phyloP scores from a whole-genome alignment of 2,797 vertebrate species.

The Poecilia gillii region DNA sequence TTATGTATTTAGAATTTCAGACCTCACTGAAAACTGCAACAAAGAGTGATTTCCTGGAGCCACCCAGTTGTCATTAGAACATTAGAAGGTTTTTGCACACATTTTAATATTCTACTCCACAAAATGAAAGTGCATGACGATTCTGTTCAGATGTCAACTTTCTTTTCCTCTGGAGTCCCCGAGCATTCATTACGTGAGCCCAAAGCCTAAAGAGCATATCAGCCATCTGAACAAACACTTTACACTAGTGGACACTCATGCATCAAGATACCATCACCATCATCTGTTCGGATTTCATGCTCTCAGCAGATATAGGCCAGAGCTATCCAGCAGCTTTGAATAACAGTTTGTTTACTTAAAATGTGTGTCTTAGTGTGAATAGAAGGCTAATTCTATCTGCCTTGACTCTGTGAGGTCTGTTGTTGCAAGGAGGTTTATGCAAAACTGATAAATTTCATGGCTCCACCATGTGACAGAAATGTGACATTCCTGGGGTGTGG shows the following conservation, averaged over 20 bases:
- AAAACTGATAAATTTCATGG: conserved; percentile 94
- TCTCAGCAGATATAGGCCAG: conserved; percentile 77
- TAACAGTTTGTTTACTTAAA: conserved; percentile 94
- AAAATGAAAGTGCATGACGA: background rate
- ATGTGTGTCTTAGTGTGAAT: conserved; percentile 79
- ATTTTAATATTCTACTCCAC: background rate
- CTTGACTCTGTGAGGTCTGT: conserved; percentile 81
- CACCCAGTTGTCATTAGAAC: background rate
- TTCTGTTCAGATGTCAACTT: background rate
- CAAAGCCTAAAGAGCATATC: conserved; percentile 30
- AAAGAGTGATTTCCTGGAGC: background rate
- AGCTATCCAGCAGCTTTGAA: conserved; percentile 85
- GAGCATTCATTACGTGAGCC: conserved; percentile 23
- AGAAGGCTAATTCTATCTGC: conserved; percentile 84
- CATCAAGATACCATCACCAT: conserved; percentile 67
- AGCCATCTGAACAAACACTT: conserved; percentile 69
- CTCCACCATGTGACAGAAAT: conserved; percentile 93
- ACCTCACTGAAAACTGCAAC: background rate
- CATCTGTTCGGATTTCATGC: conserved; percentile 77
- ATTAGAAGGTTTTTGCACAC: background rate
- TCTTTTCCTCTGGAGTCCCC: conserved; percentile 9
- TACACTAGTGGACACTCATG: conserved; percentile 48
- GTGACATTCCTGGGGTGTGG: conserved; percentile 89
- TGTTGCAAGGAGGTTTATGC: conserved; percentile 88
- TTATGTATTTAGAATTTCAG: background rate